Evolutionary conservation across 2,797 vertebrate genomes (phyloP).

Genomic region (Apogon hyalosoma): DNA sequence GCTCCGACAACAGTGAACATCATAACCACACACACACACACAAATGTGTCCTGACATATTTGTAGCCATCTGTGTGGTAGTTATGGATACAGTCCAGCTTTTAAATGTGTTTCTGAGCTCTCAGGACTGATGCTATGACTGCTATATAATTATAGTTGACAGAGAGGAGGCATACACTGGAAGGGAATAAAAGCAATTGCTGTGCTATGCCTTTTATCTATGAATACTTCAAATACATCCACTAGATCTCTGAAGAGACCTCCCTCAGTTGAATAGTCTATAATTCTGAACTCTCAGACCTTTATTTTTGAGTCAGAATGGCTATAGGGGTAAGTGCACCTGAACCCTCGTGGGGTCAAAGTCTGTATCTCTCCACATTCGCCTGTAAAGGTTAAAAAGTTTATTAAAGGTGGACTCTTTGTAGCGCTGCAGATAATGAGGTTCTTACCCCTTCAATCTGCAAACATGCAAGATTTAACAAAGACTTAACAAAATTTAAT

Average conservation of each 20-base stretch:
- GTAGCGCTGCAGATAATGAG: not conserved
- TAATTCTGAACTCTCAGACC: constrained; percentile 10
- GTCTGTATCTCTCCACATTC: not conserved
- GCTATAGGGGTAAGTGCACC: constrained; percentile 27
- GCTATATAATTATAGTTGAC: constrained; percentile 65
- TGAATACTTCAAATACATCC: constrained; percentile 39
- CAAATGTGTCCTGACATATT: constrained; percentile 32
- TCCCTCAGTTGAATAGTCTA: not conserved
- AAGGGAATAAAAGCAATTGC: constrained; percentile 45
- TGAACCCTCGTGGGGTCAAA: constrained; percentile 5
- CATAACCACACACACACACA: constrained; percentile 1
- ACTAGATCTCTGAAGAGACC: constrained; percentile 11
- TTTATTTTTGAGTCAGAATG: constrained; percentile 13
- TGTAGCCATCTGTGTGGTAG: constrained; percentile 42
- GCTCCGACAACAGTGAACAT: constrained; percentile 5
- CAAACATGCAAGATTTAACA: not conserved
- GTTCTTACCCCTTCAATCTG: not conserved
- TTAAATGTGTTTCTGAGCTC: constrained; percentile 56
- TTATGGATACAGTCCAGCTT: constrained; percentile 60
- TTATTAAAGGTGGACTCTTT: not conserved
- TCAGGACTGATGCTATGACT: constrained; percentile 43
- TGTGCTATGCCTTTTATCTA: constrained; percentile 46
- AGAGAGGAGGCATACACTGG: constrained; percentile 31
- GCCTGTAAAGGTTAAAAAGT: constrained; percentile 11
- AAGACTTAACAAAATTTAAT: not conserved